Percentiles rank a stretch among this genome's conserved stretches.
phyloP scores from a whole-genome alignment of 37 sponge, comb jelly and placozoan species.

The Tethya wilhelma region DNA sequence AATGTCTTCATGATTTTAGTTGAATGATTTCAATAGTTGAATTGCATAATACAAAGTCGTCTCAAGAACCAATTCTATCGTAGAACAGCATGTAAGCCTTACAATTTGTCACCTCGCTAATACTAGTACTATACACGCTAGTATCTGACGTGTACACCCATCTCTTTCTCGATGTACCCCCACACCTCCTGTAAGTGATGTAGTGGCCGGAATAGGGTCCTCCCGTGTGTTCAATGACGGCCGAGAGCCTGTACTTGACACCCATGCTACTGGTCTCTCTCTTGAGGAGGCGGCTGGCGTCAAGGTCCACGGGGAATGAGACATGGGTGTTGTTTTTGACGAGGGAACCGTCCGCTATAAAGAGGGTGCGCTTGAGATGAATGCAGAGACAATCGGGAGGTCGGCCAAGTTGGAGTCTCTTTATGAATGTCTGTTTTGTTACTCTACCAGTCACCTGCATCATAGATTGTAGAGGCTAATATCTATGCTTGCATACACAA shows the following conservation, averaged over 20 bases:
- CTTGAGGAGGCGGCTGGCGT: slow-evolving; percentile 54
- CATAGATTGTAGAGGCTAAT: too few species aligned
- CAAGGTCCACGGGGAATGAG: slow-evolving; percentile 68
- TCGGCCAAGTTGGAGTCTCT: slow-evolving; percentile 50
- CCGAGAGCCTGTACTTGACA: slow-evolving; percentile 44
- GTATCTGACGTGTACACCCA: slow-evolving; percentile 91
- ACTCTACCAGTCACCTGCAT: slow-evolving; percentile 7
- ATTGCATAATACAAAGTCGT: too few species aligned
- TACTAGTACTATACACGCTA: slow-evolving; percentile 38
- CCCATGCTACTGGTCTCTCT: background rate
- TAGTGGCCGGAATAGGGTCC: slow-evolving; percentile 87
- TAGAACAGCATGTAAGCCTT: slow-evolving; percentile 90
- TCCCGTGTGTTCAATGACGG: slow-evolving; percentile 83
- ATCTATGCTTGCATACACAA: too few species aligned
- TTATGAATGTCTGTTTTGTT: slow-evolving; percentile 27
- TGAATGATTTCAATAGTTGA: too few species aligned
- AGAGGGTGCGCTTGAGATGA: slow-evolving; percentile 73
- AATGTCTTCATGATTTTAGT: too few species aligned
- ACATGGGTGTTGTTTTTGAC: slow-evolving; percentile 65
- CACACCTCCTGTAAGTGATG: slow-evolving; percentile 74
- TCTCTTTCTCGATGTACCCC: background rate
- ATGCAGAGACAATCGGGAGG: slow-evolving; percentile 75
- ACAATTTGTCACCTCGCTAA: slow-evolving; percentile 49
- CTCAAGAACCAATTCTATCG: too few species aligned
- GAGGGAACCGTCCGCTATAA: slow-evolving; percentile 44